A percentile compares a stretch with the other conserved stretches of the same genome.
These are phyloP conservation scores for Araneus ventricosus DNA, from an alignment of 1,140 invertebrate genomes.

Conservation along the genomic window DNA sequence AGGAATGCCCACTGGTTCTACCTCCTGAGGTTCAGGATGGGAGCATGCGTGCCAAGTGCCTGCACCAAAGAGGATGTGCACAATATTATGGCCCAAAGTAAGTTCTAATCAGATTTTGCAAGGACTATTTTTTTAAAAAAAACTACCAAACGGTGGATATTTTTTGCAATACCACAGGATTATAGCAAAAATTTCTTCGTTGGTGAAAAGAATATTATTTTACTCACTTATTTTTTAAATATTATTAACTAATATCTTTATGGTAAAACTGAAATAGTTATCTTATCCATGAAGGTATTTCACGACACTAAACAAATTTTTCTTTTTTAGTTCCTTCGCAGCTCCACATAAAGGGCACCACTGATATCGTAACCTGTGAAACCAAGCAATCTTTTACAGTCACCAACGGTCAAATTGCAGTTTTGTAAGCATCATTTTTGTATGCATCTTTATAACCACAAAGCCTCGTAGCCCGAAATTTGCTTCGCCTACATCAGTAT, in stretches of 20 bases:
- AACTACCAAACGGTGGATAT: too few species aligned
- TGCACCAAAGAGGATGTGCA: constrained; percentile 62
- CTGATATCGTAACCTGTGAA: constrained; percentile 52
- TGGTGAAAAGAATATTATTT: too few species aligned
- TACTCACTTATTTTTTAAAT: too few species aligned
- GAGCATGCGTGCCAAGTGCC: constrained; percentile 61
- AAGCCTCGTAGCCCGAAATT: too few species aligned
- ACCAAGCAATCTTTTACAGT: constrained; percentile 58
- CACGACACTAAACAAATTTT: neutral
- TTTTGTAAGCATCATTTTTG: constrained; percentile 57
- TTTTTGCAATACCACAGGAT: too few species aligned
- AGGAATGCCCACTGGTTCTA: constrained; percentile 71
- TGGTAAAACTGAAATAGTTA: too few species aligned
- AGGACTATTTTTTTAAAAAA: too few species aligned
- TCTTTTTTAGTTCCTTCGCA: constrained; percentile 62
- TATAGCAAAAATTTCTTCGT: too few species aligned
- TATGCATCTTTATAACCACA: neutral
- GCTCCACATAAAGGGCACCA: constrained; percentile 45
- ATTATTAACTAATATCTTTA: too few species aligned
- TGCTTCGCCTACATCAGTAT: too few species aligned
- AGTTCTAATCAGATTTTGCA: neutral
- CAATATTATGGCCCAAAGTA: constrained; percentile 55
- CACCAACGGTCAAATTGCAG: constrained; percentile 58
- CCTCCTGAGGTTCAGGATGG: constrained; percentile 55
- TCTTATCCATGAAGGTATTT: too few species aligned